Base-by-base conservation (phyloP, 1,140 invertebrate genomes). In the Lanistes nyassanus region DNA sequence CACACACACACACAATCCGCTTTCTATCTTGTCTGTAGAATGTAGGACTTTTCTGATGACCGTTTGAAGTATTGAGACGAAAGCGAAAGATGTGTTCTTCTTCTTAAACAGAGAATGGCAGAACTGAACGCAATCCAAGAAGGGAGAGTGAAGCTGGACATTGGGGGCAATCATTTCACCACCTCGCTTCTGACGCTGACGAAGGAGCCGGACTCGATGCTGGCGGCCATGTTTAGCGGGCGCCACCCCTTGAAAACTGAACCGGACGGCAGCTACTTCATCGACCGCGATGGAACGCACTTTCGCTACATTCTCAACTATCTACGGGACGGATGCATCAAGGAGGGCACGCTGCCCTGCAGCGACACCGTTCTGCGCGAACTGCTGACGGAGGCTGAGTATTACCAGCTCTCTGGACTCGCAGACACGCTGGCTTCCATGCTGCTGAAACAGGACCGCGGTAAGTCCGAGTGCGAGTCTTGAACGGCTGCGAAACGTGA, bases 161-260 rank as follows among this genome's bases (percentile, higher is more conserved):
- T 89, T 53, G 88, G 88, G 34, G 88, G 88, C 36, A 80, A 83
- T 5, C 81, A 80, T 75, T 89, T 84, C 77, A 88, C 87, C 3
- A 89, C 88, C 13, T 85, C 86, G n/a, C 64, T 88, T 19, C 77
- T 83, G 26, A 88, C 87, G 1, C 73, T 89, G 9, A 81, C 79
- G 19, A 83, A 83, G 77, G 88, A 88, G 58, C 77, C 83, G 13
- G 76, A 84, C 56, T 88, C 87, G 34, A 88, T 89, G 87, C 60
- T 89, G 58, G 83, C 87, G 11, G 84, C 87, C 71, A 89, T 89
- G 88, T 89, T 89, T 76, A 88, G 85, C 66, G 84, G 84, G 11
- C 79, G 82, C 36, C 81, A 85, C 74, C 68, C 80, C 26, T 56
- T 85, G 34, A 79, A 83, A 58, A 80, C 79, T 58, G 85, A 87